A percentile compares a stretch with the other conserved stretches of the same genome.
Evolutionary conservation across 2,888 invertebrate genomes (phyloP).

Genomic region (Augochlorella aurata): DNA sequence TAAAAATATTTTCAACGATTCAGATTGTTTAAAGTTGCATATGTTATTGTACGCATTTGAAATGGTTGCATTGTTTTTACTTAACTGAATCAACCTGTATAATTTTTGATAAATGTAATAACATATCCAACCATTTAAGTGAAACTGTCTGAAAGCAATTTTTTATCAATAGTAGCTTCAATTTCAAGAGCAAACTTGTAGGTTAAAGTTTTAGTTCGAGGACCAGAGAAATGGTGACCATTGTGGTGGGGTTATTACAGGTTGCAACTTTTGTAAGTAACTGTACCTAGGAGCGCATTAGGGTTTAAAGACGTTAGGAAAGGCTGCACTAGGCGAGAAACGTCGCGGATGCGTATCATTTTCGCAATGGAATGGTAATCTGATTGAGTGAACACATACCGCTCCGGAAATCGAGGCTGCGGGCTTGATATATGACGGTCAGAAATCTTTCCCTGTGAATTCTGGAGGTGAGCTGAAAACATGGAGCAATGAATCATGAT

Average conservation of each 20-base stretch:
- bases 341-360: neutral
- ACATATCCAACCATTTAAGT: no score
- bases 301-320: neutral
- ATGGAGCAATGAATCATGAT: conserved; percentile 22
- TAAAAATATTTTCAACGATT: no score
- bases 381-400: neutral
- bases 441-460: neutral
- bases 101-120: no score
- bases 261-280: neutral
- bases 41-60: no score
- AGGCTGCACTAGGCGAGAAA: neutral
- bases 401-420: neutral
- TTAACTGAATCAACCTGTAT: no score
- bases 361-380: conserved; percentile 13
- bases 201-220: neutral
- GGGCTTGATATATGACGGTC: neutral
- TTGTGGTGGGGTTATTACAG: neutral
- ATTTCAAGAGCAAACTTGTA: neutral
- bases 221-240: neutral
- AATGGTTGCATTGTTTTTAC: no score
- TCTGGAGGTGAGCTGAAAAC: neutral
- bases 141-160: no score
- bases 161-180: no score
- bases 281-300: neutral
- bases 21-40: no score